Conservation (phyloP, 2,797 vertebrate genomes). For the Otolemur crassicaudatus region DNA sequence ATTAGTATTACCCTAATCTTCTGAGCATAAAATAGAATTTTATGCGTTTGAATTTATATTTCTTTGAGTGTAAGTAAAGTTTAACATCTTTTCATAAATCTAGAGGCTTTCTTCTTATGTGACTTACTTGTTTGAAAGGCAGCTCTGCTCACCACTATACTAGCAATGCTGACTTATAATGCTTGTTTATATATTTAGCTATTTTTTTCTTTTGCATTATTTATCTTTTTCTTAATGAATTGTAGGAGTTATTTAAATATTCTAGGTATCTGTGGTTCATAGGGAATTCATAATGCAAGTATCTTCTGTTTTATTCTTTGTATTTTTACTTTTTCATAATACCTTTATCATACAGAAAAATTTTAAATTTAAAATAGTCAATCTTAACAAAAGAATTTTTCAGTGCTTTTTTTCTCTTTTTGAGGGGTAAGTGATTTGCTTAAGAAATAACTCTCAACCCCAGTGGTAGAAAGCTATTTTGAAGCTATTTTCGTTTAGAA, state of each 20-base stretch:
- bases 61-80: background rate
- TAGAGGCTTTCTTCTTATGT: background rate
- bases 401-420: background rate
- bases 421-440: background rate
- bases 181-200: background rate
- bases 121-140: background rate
- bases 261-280: background rate
- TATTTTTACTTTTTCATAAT: conserved; percentile 34
- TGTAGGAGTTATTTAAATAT: conserved; percentile 6
- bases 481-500: conserved; percentile 14
- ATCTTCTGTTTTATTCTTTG: background rate
- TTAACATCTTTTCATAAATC: background rate
- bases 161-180: too few species aligned
- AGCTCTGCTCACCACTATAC: too few species aligned
- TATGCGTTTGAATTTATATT: conserved; percentile 8
- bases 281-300: background rate
- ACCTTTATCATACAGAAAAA: background rate
- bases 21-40: background rate
- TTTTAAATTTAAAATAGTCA: conserved; percentile 36
- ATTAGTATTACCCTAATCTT: conserved; percentile 6
- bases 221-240: conserved; percentile 22
- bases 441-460: conserved; percentile 10
- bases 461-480: background rate
- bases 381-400: background rate
- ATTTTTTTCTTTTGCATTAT: background rate